Conservation (phyloP, 1,140 invertebrate genomes). For the Aphelenchoides besseyi region DNA sequence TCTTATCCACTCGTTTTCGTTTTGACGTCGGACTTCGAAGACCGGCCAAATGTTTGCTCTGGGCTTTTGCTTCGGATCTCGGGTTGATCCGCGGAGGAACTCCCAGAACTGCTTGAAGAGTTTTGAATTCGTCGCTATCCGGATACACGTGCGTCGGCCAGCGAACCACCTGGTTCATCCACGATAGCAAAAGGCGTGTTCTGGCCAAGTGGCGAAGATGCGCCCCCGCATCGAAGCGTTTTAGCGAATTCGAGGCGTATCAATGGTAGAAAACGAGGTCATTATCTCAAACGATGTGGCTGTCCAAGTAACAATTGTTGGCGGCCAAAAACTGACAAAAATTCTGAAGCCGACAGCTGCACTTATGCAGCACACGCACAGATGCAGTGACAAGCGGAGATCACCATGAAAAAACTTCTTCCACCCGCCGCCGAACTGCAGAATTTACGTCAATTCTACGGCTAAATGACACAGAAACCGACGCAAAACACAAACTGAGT, state of each 20-base stretch:
- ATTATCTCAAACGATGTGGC: not conserved
- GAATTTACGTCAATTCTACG: not conserved
- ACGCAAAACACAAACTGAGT: no score
- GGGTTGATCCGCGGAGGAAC: not conserved
- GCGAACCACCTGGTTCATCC: not conserved
- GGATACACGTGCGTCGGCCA: not conserved
- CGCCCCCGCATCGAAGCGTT: not conserved
- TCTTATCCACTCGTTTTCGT: not conserved
- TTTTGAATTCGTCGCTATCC: not conserved
- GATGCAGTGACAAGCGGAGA: not conserved
- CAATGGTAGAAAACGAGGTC: not conserved
- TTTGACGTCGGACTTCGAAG: not conserved
- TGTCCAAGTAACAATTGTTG: not conserved
- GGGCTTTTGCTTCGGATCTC: not conserved
- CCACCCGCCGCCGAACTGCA: not conserved
- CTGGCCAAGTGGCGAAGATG: not conserved
- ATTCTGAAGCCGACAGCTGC: not conserved
- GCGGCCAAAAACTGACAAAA: not conserved
- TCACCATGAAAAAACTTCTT: not conserved
- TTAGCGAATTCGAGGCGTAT: not conserved
- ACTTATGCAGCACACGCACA: not conserved
- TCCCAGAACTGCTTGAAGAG: conserved; percentile 1
- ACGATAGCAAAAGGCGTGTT: not conserved
- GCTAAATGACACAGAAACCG: no score
- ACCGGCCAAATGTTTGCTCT: not conserved